Conservation (phyloP, 2,888 invertebrate species). For the Drosophila pullipes region DNA sequence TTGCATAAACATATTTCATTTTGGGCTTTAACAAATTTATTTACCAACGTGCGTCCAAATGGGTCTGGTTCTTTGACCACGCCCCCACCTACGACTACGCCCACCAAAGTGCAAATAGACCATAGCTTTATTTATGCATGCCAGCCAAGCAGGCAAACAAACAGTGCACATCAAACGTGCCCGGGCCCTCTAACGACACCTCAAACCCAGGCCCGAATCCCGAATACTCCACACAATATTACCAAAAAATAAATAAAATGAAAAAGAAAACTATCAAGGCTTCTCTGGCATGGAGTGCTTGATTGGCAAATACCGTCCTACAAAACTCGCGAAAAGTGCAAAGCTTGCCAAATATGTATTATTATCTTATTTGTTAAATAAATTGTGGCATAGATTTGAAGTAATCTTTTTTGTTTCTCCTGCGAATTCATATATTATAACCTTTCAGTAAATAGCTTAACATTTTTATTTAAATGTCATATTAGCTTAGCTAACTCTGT, state of each 20-base stretch:
- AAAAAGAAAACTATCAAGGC: neutral
- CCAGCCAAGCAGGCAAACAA: constrained; percentile 50
- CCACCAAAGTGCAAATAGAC: constrained; percentile 59
- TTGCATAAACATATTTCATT: constrained; percentile 73
- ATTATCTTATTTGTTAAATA: too few relatives aligned
- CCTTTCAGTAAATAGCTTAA: neutral
- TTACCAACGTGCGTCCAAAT: constrained; percentile 57
- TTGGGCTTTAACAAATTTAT: constrained; percentile 69
- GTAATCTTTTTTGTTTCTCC: too few relatives aligned
- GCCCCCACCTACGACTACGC: constrained; percentile 20
- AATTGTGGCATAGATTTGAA: too few relatives aligned
- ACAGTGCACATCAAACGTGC: constrained; percentile 70
- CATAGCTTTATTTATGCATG: constrained; percentile 69
- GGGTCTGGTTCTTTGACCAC: constrained; percentile 1
- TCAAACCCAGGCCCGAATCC: constrained; percentile 15
- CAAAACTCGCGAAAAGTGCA: neutral
- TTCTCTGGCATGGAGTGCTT: neutral
- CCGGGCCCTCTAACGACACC: constrained; percentile 45
- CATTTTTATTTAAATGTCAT: neutral
- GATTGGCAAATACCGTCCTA: constrained; percentile 1
- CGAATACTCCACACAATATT: constrained; percentile 13
- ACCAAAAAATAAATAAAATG: constrained; percentile 12
- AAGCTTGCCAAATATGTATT: neutral
- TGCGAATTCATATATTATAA: too few relatives aligned
- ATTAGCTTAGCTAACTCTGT: too few relatives aligned